Evolutionary conservation across 2,797 vertebrate genomes (phyloP), one percentile per base, ranked within the genome.

Genomic region (Hyperoplus lanceolatus): DNA sequence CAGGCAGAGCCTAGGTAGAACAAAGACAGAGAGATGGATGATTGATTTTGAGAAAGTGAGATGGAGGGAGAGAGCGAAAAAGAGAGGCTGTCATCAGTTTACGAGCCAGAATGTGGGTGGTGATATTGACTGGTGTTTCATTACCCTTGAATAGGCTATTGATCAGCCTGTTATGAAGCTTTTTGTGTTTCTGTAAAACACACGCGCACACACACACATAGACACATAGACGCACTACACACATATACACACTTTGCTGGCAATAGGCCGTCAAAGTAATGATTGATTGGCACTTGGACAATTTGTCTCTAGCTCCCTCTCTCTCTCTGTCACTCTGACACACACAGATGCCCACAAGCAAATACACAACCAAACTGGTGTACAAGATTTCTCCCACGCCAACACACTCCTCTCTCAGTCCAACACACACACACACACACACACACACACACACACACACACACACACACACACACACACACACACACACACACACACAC

Each of bases 121-220:
- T 85, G 77, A 86, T 90, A 88, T 92, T 78, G 83, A 90, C 68
- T 70, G 58, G 64, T 69, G 79, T 86, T 90, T 92, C 82, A 91
- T 90, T 88, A 89, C 86, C 81, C 72, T 77, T 75, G 75, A 89
- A 91, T 85, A 86, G 79, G 49, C 74, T 89, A 89, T 92, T 89
- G 91, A 93, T 91, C 81, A 80, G 51, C 43, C 75, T 57, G 77
- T 86, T 92, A 83, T 87, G 82, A 89, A 80, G 63, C 69, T 75
- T 80, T 81, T 54, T 85, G 76, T 82, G 73, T 75, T 79, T 84
- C 75, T 77, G 38, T 75, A 51, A 59, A 49, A 55, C 67, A 80
- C 49, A 16, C 8, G 50, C 53, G 29, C 59, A 54, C 45, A 59
- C 21, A 56, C 36, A 86, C 46, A 41, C 10, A 48, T 45, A 73